These are phyloP conservation scores for Dugesia japonica DNA, from an alignment of 2,888 invertebrate genomes.

Conservation along the genomic window DNA sequence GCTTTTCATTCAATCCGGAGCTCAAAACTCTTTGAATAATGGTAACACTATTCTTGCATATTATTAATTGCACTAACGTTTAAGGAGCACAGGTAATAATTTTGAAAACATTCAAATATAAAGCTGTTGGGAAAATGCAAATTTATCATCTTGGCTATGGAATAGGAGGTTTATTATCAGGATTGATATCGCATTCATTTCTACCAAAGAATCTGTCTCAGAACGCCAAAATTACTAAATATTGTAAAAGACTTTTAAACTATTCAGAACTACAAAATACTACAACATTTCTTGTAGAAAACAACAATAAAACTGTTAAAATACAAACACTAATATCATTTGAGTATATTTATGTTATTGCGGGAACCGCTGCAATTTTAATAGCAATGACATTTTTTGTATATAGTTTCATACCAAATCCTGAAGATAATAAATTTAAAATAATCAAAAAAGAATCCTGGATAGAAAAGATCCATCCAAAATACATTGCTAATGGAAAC, in stretches of 20 bases:
- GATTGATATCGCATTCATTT: background rate
- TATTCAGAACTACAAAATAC: background rate
- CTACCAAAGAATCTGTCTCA: background rate
- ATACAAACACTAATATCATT: background rate
- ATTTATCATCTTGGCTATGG: background rate
- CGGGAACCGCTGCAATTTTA: background rate
- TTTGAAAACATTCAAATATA: background rate
- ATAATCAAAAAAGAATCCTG: background rate
- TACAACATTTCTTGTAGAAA: too few species aligned
- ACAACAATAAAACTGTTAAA: background rate
- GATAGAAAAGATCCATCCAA: background rate
- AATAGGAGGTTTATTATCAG: constrained; percentile 1
- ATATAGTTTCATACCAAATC: background rate
- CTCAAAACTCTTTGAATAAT: constrained; percentile 4
- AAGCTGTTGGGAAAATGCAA: constrained; percentile 5
- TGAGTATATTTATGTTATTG: background rate
- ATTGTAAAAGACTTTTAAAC: background rate
- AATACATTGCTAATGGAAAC: background rate
- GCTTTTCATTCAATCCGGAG: background rate
- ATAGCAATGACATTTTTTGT: background rate
- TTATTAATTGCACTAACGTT: too few species aligned
- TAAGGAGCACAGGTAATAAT: background rate
- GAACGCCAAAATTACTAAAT: background rate
- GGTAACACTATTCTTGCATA: background rate
- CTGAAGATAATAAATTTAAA: background rate